Base-by-base conservation (phyloP, 2,113 vertebrate species). In the Ivindomyrus marchei region DNA sequence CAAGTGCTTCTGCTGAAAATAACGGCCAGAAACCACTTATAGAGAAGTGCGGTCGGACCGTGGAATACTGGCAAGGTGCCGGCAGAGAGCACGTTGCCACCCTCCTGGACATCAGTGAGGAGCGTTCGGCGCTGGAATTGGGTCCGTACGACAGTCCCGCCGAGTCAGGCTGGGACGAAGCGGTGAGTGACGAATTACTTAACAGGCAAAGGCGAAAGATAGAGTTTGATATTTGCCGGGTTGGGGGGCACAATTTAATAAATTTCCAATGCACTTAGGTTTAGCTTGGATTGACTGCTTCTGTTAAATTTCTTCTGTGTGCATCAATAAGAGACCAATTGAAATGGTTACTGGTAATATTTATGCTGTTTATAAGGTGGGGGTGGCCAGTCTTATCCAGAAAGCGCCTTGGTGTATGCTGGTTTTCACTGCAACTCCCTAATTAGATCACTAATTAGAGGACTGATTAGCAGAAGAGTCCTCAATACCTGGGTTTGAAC, bases 161-260 rank as follows among this genome's bases (percentile, higher is more conserved):
- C 27, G 93, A 94, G 87, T 93, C 94, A 17, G 96, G 95, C 46
- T 96, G 95, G 97, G 97, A 97, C 80, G 96, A 97, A 88, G 96
- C 96, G 24, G 97, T 98, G 90, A 97, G 97, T 95, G 24, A 89
- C 42, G 21, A 77, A 77, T 66, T 66, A 52, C n/a, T 66, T 66
- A 66, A 66, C n/a, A 11, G 10, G 8, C 62, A 11, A 31, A 10
- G 24, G 24, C n/a, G n/a, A 66, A 10, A 8, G n/a, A 27, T n/a
- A 3, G 62, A 70, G 62, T 70, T 31, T 70, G 10, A 70, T 66
- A 66, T 66, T 66, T 21, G 53, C 19, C 5, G 19, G 17, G 53
- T 7, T 8, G 24, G 21, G 5, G 24, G n/a, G 1, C 62, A 10
- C n/a, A 27, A 66, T 27, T 31, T 66, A 31, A 27, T 27, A 27